Base-by-base conservation (phyloP, 2,888 invertebrate species). In the Dermolepida albohirtum region DNA sequence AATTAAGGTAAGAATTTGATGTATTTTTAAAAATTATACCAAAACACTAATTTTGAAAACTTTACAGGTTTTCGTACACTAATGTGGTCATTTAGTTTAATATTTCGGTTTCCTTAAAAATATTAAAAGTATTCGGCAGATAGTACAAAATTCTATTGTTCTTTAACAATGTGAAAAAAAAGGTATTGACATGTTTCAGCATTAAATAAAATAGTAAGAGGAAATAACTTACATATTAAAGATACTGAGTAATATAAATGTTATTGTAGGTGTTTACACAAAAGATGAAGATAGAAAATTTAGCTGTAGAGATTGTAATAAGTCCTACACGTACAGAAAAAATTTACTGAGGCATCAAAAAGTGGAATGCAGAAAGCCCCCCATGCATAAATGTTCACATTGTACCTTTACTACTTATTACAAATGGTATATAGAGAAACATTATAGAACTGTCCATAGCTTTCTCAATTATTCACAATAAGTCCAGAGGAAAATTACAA, bases 311-410 rank as follows among this genome's bases (percentile, higher is more conserved):
- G 89, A 87, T 74, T 92, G 92, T 80, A 88, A 89, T 78, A 88
- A 91, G 80, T 89, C 89, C 75, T 93, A 93, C 82, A 89, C 89
- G 72, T 91, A 92, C 83, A 89, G 90, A 82, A 90, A 91, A 77
- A 91, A 92, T 62, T 87, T 93, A 77, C 87, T 89, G 76, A 86
- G 92, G 76, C 93, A 93, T 79, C 83, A 89, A 57, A 89, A 89
- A 49, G 87, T 88, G 74, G 92, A 90, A 86, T 93, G 90, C 84
- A 91, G 89, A 74, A 90, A 89, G 85, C 91, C 87, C 80, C 92
- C 88, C 75, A 89, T 88, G 85, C 92, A 89, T 87, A 88, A 86
- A 82, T 93, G 93, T 76, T 89, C 89, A 57, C 87, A 89, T 83
- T 93, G 93, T 85, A 41, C 51, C 22, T 47, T 64, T 41, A n/a